These are phyloP conservation scores for Hypomesus transpacificus DNA, from an alignment of 2,113 vertebrate genomes.

Conservation along the genomic window DNA sequence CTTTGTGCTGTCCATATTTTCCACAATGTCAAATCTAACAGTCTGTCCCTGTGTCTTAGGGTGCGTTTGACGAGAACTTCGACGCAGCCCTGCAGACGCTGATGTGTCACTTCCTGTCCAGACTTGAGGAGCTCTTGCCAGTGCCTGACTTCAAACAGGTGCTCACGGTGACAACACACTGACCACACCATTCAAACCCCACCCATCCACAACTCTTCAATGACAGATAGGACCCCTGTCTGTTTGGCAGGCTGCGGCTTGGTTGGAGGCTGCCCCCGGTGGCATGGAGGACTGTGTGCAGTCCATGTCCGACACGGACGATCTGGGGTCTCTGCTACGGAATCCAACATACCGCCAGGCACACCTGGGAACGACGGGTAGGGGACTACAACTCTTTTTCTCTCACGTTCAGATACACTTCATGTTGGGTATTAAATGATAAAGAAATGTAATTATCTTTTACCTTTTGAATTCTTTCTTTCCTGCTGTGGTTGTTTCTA, in stretches of 20 bases:
- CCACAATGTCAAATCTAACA: not conserved
- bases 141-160: conserved; percentile 62
- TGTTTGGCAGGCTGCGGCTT: conserved; percentile 43
- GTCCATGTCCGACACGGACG: conserved; percentile 3
- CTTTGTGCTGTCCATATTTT: too few relatives aligned
- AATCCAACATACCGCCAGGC: conserved; percentile 25
- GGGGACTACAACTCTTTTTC: not conserved
- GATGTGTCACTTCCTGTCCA: conserved; percentile 54
- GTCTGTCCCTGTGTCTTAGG: conserved; percentile 40
- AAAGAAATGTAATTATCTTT: too few relatives aligned
- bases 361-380: conserved; percentile 32
- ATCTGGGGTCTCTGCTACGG: conserved; percentile 49
- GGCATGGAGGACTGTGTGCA: conserved; percentile 45
- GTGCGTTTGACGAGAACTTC: conserved; percentile 54
- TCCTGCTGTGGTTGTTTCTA: conserved; percentile 10
- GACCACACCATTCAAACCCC: not conserved
- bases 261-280: conserved; percentile 42
- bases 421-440: not conserved
- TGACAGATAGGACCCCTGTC: not conserved
- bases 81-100: conserved; percentile 53
- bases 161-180: not conserved
- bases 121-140: conserved; percentile 57
- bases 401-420: not conserved
- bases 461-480: not conserved
- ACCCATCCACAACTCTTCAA: not conserved